A percentile compares a stretch with the other conserved stretches of the same genome.
Evolutionary conservation across 2,797 vertebrate species (phyloP).

Genomic region (Thunnus albacares): DNA sequence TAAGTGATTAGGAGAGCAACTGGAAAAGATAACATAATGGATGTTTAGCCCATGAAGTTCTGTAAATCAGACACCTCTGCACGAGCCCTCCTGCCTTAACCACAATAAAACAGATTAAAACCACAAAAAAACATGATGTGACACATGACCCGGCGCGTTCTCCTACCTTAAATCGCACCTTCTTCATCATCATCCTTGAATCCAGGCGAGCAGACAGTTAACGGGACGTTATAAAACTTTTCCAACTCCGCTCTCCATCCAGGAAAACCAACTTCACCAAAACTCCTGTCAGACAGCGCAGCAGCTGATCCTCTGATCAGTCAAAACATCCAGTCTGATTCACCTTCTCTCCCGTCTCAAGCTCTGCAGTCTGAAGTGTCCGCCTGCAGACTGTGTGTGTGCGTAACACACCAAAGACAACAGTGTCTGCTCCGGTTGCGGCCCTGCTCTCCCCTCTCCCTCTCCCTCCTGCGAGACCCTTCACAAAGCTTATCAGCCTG

Average conservation of each 20-base stretch:
- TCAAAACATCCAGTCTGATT: slow-evolving; percentile 46
- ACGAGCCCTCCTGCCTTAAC: no score
- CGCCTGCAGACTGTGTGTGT: slow-evolving; percentile 44
- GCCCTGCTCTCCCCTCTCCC: slow-evolving; percentile 54
- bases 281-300: not conserved
- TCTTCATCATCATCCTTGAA: slow-evolving; percentile 82
- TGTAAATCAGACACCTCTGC: not conserved
- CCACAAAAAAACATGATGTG: not conserved
- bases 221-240: slow-evolving; percentile 12
- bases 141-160: not conserved
- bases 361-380: slow-evolving; percentile 19
- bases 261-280: not conserved
- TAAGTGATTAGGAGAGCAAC: not conserved
- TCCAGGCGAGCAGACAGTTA: slow-evolving; percentile 1
- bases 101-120: not conserved
- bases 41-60: no score
- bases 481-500: slow-evolving; percentile 79
- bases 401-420: slow-evolving; percentile 67
- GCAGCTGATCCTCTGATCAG: slow-evolving; percentile 3
- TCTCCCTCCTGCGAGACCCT: slow-evolving; percentile 74
- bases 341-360: not conserved
- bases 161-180: slow-evolving; percentile 86
- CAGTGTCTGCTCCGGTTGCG: slow-evolving; percentile 58
- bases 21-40: not conserved
- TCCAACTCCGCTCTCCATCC: slow-evolving; percentile 34